Evolutionary conservation across 2,888 invertebrate species (phyloP).

Genomic region (Brenthis ino): DNA sequence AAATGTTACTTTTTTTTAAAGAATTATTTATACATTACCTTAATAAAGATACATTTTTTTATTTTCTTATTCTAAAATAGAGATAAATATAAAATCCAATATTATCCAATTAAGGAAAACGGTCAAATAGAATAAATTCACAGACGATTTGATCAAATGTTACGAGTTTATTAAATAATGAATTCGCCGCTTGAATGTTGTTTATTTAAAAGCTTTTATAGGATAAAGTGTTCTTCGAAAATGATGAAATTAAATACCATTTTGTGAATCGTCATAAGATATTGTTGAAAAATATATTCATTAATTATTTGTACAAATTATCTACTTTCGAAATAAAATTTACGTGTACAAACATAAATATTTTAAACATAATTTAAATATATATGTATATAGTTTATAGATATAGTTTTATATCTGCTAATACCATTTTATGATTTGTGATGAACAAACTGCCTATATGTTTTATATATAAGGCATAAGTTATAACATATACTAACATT

Average conservation of each 20-base stretch:
- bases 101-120: slow-evolving; percentile 20
- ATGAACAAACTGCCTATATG: too few relatives aligned
- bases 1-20: too few relatives aligned
- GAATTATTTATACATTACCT: too few relatives aligned
- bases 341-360: too few relatives aligned
- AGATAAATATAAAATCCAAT: not conserved
- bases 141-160: slow-evolving; percentile 17
- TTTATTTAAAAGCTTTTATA: slow-evolving; percentile 20
- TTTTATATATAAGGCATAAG: too few relatives aligned
- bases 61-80: too few relatives aligned
- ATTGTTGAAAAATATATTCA: not conserved
- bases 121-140: slow-evolving; percentile 6
- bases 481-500: too few relatives aligned
- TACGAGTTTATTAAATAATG: slow-evolving; percentile 11
- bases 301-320: not conserved
- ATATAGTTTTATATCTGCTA: too few relatives aligned
- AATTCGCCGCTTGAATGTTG: not conserved
- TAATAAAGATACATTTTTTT: too few relatives aligned
- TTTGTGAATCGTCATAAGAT: not conserved
- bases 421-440: too few relatives aligned
- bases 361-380: too few relatives aligned
- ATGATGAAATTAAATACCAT: slow-evolving; percentile 18
- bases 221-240: slow-evolving; percentile 16
- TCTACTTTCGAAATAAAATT: not conserved
- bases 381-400: too few relatives aligned